A percentile compares a stretch with the other conserved stretches of the same genome.
phyloP scores from a whole-genome alignment of 2,113 vertebrate species.

The Mesocricetus auratus region DNA sequence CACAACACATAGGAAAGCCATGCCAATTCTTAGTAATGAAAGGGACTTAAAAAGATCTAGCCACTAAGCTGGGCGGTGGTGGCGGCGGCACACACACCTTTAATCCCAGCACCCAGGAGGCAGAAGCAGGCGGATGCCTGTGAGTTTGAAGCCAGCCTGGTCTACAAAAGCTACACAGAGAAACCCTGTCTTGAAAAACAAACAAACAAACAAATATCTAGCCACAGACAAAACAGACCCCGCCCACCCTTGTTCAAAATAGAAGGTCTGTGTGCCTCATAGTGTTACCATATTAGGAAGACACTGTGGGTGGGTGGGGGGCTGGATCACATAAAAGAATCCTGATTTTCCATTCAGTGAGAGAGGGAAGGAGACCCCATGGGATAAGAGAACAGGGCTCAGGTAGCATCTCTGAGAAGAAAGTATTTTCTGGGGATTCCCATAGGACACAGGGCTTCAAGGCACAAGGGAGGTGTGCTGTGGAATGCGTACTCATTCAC shows the following conservation, averaged over 20 bases:
- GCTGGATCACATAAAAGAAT: not conserved
- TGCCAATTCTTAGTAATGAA: constrained; percentile 29
- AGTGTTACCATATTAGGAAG: not conserved
- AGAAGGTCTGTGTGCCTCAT: not conserved
- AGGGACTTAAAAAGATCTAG: not conserved
- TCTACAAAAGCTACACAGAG: too few relatives aligned
- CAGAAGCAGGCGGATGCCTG: too few relatives aligned
- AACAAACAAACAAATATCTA: not conserved
- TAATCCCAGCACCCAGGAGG: too few relatives aligned
- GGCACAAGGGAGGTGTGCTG: not conserved
- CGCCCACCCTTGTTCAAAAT: not conserved
- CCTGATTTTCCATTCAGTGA: not conserved
- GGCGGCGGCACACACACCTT: too few relatives aligned
- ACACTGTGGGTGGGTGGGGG: not conserved
- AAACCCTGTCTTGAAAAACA: too few relatives aligned
- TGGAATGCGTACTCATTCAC: not conserved
- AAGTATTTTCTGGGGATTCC: not conserved
- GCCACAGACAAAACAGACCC: not conserved
- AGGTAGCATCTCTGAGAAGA: not conserved
- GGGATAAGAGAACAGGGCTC: not conserved
- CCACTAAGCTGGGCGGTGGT: too few relatives aligned
- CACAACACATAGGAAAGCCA: constrained; percentile 31
- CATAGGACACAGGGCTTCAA: not conserved
- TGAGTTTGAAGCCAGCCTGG: too few relatives aligned
- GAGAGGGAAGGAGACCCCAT: not conserved